These are phyloP conservation scores for Eudasyphora cyanicolor DNA, from an alignment of 2,888 invertebrate species.

Conservation along the genomic window DNA sequence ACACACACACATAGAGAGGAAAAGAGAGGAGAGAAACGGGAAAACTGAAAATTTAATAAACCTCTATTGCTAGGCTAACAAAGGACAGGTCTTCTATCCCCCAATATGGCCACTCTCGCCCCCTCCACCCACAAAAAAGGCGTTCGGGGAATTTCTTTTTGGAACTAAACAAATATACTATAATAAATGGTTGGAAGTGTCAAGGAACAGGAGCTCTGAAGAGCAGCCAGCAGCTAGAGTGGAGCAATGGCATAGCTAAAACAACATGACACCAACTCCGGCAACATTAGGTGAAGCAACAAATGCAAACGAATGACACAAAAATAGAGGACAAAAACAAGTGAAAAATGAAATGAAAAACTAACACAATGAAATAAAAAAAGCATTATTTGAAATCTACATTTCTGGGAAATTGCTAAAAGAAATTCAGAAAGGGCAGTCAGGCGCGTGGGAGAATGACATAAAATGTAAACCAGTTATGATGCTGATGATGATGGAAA, in stretches of 20 bases:
- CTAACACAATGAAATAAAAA: slow-evolving; percentile 1
- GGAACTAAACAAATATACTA: slow-evolving; percentile 26
- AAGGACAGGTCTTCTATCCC: background rate
- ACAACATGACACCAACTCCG: slow-evolving; percentile 43
- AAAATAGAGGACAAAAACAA: background rate
- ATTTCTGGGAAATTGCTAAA: slow-evolving; percentile 26
- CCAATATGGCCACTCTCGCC: background rate
- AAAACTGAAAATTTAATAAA: slow-evolving; percentile 27
- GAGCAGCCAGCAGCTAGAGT: background rate
- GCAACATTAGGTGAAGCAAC: background rate
- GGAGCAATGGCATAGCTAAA: background rate
- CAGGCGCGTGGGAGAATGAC: background rate
- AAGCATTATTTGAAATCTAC: slow-evolving; percentile 38
- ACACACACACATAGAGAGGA: too few relatives aligned
- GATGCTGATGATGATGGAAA: background rate
- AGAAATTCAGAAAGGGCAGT: background rate
- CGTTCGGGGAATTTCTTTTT: background rate
- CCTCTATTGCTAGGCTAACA: background rate
- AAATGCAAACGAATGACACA: background rate
- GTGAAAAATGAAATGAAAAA: background rate
- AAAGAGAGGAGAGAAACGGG: background rate
- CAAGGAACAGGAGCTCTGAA: slow-evolving; percentile 1
- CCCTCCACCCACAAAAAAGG: background rate
- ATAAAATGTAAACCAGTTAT: slow-evolving; percentile 38
- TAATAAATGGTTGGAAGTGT: slow-evolving; percentile 46